Percentiles rank a stretch among this genome's conserved stretches.
phyloP scores from a whole-genome alignment of 1,140 invertebrate genomes.

The Tetramorium parvispinum region DNA sequence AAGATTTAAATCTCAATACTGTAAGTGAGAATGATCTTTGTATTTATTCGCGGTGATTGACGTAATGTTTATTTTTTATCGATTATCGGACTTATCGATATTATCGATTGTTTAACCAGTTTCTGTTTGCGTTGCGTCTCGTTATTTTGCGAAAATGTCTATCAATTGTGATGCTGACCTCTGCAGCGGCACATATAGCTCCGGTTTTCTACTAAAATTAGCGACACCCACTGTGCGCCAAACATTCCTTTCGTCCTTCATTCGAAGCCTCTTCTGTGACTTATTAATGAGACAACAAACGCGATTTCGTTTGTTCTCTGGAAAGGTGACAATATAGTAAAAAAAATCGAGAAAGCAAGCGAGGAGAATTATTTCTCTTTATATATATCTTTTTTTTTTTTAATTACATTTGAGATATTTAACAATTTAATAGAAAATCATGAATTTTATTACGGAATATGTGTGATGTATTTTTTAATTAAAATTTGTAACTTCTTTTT shows the following conservation, averaged over 20 bases:
- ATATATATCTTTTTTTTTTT: neutral
- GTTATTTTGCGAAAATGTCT: constrained; percentile 6
- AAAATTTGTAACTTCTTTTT: neutral
- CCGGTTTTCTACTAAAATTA: constrained; percentile 56
- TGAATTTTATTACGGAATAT: neutral
- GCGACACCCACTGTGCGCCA: constrained; percentile 39
- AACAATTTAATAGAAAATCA: neutral
- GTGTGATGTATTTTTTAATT: neutral
- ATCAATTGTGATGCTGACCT: constrained; percentile 24
- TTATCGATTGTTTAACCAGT: neutral
- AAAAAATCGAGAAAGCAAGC: neutral
- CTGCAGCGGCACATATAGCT: constrained; percentile 8
- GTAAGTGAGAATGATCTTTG: neutral
- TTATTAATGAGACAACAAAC: constrained; percentile 11
- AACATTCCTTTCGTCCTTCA: constrained; percentile 26
- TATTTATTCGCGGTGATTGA: neutral
- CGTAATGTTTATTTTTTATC: neutral
- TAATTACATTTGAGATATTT: constrained; percentile 1
- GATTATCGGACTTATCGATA: neutral
- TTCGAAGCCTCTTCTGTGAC: neutral
- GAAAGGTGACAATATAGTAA: neutral
- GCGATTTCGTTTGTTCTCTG: neutral
- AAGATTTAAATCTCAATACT: neutral
- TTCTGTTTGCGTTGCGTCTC: neutral
- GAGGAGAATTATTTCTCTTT: neutral